A percentile compares a stretch with the other conserved stretches of the same genome.
Conservation (phyloP, 2,797 vertebrate genomes). For the Synaphobranchus kaupii region DNA sequence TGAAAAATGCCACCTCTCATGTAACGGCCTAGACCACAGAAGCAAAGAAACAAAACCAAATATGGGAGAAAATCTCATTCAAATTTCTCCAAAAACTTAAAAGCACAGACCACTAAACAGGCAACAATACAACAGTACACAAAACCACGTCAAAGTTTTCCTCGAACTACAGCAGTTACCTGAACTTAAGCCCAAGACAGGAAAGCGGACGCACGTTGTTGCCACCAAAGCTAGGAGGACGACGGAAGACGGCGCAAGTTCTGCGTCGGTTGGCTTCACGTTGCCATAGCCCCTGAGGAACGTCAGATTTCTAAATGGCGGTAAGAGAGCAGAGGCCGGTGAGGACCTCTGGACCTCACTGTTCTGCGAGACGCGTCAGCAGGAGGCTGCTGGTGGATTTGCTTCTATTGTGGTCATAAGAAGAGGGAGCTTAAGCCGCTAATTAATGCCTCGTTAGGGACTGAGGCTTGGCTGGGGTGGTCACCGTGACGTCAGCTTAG, state of each 20-base stretch:
- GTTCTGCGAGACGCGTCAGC: not conserved
- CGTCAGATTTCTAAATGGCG: not conserved
- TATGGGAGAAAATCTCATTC: not conserved
- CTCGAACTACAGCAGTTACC: not conserved
- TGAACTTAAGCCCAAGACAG: not conserved
- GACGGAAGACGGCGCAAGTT: too few species aligned
- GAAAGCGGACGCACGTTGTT: not conserved
- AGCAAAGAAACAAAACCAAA: not conserved
- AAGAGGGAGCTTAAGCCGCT: constrained; percentile 49
- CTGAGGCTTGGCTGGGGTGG: not conserved
- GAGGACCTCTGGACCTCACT: not conserved
- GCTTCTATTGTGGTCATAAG: constrained; percentile 40
- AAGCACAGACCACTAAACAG: not conserved
- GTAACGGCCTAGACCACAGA: not conserved
- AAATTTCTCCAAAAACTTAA: not conserved
- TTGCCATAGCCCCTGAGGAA: not conserved
- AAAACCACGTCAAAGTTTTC: not conserved
- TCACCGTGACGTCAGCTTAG: not conserved
- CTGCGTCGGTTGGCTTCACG: not conserved
- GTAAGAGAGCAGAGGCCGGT: not conserved
- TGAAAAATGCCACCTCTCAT: not conserved
- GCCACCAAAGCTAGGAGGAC: not conserved
- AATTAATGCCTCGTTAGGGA: constrained; percentile 49
- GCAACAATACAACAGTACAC: not conserved
- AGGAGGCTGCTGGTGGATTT: constrained; percentile 42